A percentile compares a stretch with the other conserved stretches of the same genome.
phyloP scores from a whole-genome alignment of 2,888 invertebrate genomes.

The Athetis lepigone region DNA sequence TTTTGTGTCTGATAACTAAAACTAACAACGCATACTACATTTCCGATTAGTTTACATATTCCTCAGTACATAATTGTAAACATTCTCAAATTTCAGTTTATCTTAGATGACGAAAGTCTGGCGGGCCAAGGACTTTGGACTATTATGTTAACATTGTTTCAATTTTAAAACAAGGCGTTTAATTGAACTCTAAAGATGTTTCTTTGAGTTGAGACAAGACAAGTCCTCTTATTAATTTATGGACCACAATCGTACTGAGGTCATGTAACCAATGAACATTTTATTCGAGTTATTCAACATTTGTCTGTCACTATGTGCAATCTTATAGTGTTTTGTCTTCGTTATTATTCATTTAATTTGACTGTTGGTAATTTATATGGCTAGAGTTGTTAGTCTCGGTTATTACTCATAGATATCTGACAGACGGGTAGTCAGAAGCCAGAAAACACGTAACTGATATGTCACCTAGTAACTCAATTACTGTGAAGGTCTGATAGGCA shows the following conservation, averaged over 20 bases:
- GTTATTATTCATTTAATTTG: constrained; percentile 3
- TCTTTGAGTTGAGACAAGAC: not conserved
- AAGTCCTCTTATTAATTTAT: constrained; percentile 37
- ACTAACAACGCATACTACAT: too few relatives aligned
- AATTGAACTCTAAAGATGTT: constrained; percentile 36
- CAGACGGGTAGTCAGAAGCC: too few relatives aligned
- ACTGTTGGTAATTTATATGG: too few relatives aligned
- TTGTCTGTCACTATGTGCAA: not conserved
- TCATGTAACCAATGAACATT: constrained; percentile 11
- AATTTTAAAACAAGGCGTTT: constrained; percentile 12
- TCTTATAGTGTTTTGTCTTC: not conserved
- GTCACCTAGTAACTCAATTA: too few relatives aligned
- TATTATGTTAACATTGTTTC: constrained; percentile 4
- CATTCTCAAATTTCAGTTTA: too few relatives aligned
- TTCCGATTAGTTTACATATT: too few relatives aligned
- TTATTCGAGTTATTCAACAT: not conserved
- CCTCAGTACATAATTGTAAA: too few relatives aligned
- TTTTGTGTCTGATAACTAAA: too few relatives aligned
- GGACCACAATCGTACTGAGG: constrained; percentile 10
- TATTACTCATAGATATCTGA: too few relatives aligned
- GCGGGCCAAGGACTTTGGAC: not conserved
- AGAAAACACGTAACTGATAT: too few relatives aligned
- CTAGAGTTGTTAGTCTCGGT: too few relatives aligned
- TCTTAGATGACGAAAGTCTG: not conserved
- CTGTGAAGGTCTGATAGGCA: too few relatives aligned